Percentiles rank a stretch among this genome's conserved stretches.
Conservation (phyloP, 2,113 vertebrate species). For the Ursus arctos region DNA sequence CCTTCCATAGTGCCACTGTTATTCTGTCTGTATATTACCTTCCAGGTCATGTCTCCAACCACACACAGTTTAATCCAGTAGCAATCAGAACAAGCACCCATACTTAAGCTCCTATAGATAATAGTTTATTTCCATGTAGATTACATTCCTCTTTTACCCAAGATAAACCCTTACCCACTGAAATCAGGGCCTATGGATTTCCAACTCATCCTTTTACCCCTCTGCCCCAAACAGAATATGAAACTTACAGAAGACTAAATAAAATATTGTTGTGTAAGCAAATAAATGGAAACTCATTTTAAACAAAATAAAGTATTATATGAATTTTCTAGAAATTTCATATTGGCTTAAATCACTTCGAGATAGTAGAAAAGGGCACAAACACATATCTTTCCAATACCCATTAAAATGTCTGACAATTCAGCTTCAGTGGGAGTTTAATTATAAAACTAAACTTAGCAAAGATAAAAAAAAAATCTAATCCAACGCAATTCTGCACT, state of each 20-base stretch:
- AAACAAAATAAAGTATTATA: not conserved
- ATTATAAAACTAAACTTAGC: conserved; percentile 65
- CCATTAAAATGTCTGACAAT: conserved; percentile 24
- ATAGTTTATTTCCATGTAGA: not conserved
- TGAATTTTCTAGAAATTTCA: not conserved
- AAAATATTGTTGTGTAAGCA: not conserved
- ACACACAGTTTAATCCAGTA: not conserved
- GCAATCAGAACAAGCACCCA: not conserved
- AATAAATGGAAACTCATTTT: not conserved
- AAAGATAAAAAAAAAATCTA: conserved; percentile 30
- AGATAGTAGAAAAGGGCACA: not conserved
- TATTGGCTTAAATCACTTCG: not conserved
- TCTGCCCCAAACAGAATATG: not conserved
- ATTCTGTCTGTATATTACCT: rapidly evolving
- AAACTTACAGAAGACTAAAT: not conserved
- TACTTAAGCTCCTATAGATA: not conserved
- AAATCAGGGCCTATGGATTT: not conserved
- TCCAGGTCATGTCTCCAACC: not conserved
- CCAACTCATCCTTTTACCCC: not conserved
- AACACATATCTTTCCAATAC: not conserved
- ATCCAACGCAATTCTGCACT: conserved; percentile 52
- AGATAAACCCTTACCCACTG: not conserved
- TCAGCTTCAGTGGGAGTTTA: conserved; percentile 48
- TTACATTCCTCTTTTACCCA: not conserved
- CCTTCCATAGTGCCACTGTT: not conserved